phyloP scores from a whole-genome alignment of 2,113 vertebrate species.

The Aptenodytes forsteri region DNA sequence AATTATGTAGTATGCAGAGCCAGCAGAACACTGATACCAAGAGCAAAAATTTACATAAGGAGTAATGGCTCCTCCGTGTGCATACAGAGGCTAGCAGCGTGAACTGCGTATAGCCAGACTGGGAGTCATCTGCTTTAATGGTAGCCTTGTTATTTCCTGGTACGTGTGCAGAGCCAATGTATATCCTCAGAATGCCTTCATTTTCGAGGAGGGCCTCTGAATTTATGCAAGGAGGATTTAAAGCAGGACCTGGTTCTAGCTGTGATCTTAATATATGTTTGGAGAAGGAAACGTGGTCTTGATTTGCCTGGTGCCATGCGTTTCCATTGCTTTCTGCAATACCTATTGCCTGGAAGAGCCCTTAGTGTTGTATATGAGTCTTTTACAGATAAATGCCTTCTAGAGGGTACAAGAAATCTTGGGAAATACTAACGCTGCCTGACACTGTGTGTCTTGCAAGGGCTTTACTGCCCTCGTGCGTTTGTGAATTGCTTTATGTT shows the following conservation, averaged over 20 bases:
- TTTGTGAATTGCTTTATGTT: not conserved
- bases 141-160: not conserved
- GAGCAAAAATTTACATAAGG: not conserved
- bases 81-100: not conserved
- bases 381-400: not conserved
- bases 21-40: not conserved
- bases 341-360: not conserved
- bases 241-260: not conserved
- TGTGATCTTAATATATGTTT: not conserved
- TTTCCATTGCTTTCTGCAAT: not conserved
- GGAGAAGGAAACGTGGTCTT: not conserved
- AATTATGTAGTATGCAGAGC: not conserved
- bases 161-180: not conserved
- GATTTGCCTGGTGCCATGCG: not conserved
- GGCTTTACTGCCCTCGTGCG: slow-evolving; percentile 60
- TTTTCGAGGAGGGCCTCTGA: not conserved
- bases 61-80: not conserved
- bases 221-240: not conserved
- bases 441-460: not conserved
- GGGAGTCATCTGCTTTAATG: not conserved
- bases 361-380: not conserved
- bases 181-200: not conserved
- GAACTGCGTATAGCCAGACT: not conserved
- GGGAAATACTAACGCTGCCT: not conserved
- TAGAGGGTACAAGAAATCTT: not conserved